Evolutionary conservation across 2,113 vertebrate species (phyloP).

Genomic region (Pithys albifrons): DNA sequence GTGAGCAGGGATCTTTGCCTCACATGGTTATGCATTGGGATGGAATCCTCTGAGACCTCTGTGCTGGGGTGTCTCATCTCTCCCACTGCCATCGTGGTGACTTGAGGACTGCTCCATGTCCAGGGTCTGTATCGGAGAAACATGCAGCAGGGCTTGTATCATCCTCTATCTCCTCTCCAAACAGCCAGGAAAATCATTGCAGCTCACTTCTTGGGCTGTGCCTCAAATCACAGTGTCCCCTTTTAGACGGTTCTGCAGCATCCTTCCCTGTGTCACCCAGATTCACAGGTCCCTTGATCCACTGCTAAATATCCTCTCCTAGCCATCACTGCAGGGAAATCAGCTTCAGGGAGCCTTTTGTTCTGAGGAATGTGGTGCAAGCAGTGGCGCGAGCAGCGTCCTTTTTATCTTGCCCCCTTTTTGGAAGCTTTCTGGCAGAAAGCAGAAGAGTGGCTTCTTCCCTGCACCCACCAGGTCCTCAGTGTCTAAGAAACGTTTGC

Average conservation of each 20-base stretch:
- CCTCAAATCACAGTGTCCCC: not conserved
- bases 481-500: not conserved
- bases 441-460: not conserved
- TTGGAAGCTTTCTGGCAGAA: not conserved
- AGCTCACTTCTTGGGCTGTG: not conserved
- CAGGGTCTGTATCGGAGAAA: not conserved
- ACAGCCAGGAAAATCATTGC: not conserved
- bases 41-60: not conserved
- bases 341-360: not conserved
- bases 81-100: accelerated
- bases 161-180: not conserved
- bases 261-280: not conserved
- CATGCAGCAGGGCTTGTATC: accelerated
- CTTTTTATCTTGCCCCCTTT: not conserved
- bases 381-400: not conserved
- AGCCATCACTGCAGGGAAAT: not conserved
- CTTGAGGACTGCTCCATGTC: not conserved
- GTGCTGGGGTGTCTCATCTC: accelerated
- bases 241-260: not conserved
- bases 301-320: not conserved
- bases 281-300: not conserved
- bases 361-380: not conserved
- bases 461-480: not conserved
- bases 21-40: accelerated
- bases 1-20: accelerated